Base-by-base conservation (phyloP, 2,888 invertebrate genomes). In the Mesorhabditis sp. region DNA sequence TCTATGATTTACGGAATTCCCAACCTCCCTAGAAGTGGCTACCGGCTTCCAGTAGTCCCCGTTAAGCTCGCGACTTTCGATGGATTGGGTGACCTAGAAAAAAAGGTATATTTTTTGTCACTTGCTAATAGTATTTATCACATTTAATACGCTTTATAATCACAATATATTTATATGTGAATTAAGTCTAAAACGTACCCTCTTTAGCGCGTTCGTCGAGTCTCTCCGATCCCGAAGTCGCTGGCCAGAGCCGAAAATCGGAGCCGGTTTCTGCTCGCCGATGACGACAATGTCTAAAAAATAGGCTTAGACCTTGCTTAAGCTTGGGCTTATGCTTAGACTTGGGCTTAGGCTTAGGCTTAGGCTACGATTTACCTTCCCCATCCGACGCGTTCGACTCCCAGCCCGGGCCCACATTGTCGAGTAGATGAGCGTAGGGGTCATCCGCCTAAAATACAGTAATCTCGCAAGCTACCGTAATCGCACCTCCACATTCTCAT, bases 31-130 rank as follows among this genome's bases (percentile, higher is more conserved):
- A 50, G 7, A 13, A 10, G 58, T n/a, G 58, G 58, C n/a, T n/a
- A 50, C 58, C 58, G 58, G 58, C n/a, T 50, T 50, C 58, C 58
- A 50, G n/a, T 50, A 50, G 58, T 50, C 58, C n/a, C 58, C 58
- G n/a, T 50, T 50, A 10, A 50, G 58, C 58, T 50, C 58, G n/a
- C n/a, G 58, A 50, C 58, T 50, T n/a, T 10, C n/a, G n/a, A 50
- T 50, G 10, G 7, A 10, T 10, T 50, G 28, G 7, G 58, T 50
- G 58, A 50, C 10, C 58, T n/a, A 13, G 58, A 50, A 50, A 10
- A 50, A 50, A n/a, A 50, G n/a, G 58, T 10, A 50, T 50, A 50
- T 50, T n/a, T 50, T 50, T 13, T 50, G 58, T 10, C n/a, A 50
- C 7, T n/a, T 2, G 58, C 28, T 28, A 28, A 28, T 28, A 28